Evolutionary conservation across 2,888 invertebrate genomes (phyloP).

Genomic region (Dynastes maya): DNA sequence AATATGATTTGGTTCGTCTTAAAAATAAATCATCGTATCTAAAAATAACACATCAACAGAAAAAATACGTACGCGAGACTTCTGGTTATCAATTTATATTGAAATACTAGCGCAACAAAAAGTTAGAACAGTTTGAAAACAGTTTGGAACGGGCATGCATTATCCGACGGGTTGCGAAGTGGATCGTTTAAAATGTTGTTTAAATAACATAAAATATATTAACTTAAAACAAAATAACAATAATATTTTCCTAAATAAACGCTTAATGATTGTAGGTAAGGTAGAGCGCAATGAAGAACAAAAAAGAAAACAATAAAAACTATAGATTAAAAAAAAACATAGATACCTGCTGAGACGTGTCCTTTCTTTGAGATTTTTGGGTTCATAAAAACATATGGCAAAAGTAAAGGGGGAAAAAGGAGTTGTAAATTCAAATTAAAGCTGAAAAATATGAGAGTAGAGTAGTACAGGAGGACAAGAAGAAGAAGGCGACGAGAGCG

Average conservation of each 20-base stretch:
- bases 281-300: constrained; percentile 7
- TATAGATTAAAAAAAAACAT: constrained; percentile 36
- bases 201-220: too few species aligned
- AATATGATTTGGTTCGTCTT: constrained; percentile 25
- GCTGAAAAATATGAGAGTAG: constrained; percentile 40
- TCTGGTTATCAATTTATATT: too few species aligned
- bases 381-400: constrained; percentile 42
- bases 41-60: neutral
- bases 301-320: constrained; percentile 25
- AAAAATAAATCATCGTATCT: constrained; percentile 6
- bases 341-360: constrained; percentile 41
- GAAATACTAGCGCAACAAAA: too few species aligned
- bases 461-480: constrained; percentile 21
- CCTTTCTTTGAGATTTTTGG: constrained; percentile 35
- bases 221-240: neutral
- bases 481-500: constrained; percentile 25
- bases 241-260: neutral
- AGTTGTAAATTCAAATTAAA: constrained; percentile 44
- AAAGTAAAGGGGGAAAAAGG: constrained; percentile 37
- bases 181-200: too few species aligned
- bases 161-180: neutral
- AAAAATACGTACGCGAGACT: too few species aligned
- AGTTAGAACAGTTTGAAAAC: neutral
- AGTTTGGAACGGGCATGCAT: neutral
- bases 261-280: constrained; percentile 4